Evolutionary conservation across 2,888 invertebrate genomes (phyloP).

Genomic region (Drosophila setosimentum): DNA sequence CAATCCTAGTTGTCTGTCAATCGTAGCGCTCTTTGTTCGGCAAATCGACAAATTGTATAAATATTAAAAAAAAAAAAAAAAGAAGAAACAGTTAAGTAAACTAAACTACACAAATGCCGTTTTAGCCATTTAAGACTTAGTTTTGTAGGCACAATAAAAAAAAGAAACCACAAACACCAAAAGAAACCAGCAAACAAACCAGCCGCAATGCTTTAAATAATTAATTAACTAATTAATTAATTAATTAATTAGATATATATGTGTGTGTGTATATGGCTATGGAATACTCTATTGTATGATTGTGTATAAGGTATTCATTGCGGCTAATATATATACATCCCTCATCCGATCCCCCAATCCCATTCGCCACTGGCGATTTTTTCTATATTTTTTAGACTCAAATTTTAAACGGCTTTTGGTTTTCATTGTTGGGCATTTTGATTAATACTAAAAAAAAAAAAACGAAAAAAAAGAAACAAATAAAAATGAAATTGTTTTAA

Average conservation of each 20-base stretch:
- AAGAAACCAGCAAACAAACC: slow-evolving; percentile 6
- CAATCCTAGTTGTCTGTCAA: slow-evolving; percentile 58
- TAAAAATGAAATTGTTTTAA: slow-evolving; percentile 51
- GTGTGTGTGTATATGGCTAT: slow-evolving; percentile 35
- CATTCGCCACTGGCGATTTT: slow-evolving; percentile 23
- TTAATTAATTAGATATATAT: slow-evolving; percentile 13
- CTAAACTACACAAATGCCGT: slow-evolving; percentile 29
- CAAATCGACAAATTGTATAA: slow-evolving; percentile 29
- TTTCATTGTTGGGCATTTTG: slow-evolving; percentile 70
- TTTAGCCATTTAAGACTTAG: slow-evolving; percentile 36
- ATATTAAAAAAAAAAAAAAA: slow-evolving; percentile 12
- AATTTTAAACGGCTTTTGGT: slow-evolving; percentile 62
- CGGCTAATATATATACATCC: slow-evolving; percentile 26
- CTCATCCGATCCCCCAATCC: background rate
- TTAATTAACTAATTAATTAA: slow-evolving; percentile 14
- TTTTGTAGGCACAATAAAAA: slow-evolving; percentile 4
- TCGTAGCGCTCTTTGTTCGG: slow-evolving; percentile 44
- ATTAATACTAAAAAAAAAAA: slow-evolving; percentile 44
- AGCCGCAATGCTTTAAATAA: slow-evolving; percentile 47
- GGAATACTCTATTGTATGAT: slow-evolving; percentile 15
- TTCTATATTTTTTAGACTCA: slow-evolving; percentile 42
- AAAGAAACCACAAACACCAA: background rate
- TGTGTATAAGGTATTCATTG: slow-evolving; percentile 30
- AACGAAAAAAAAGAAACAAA: slow-evolving; percentile 16
- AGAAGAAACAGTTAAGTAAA: background rate